A percentile compares a stretch with the other conserved stretches of the same genome.
Evolutionary conservation across 2,888 invertebrate genomes (phyloP).

Genomic region (Octonoba sinensis): DNA sequence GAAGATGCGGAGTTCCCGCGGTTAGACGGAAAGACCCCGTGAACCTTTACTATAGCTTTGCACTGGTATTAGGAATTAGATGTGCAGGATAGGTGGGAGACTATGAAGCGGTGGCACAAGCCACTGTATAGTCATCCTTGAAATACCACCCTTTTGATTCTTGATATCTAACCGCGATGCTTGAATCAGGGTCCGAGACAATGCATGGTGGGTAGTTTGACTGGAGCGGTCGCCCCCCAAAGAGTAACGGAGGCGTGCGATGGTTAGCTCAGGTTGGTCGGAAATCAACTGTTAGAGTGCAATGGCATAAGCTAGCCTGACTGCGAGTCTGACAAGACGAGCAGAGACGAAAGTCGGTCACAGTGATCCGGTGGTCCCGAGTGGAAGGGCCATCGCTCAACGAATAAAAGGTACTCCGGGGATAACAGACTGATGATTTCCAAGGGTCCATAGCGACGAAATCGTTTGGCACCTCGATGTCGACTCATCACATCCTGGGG

Average conservation of each 20-base stretch:
- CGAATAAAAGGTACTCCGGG: conserved; percentile 67
- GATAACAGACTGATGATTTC: conserved; percentile 68
- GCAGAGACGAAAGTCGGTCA: conserved; percentile 65
- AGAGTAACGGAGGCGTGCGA: conserved; percentile 67
- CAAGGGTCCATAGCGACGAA: conserved; percentile 67
- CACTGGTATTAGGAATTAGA: too few relatives aligned
- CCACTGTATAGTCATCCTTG: too few relatives aligned
- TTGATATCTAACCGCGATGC: too few relatives aligned
- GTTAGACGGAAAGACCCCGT: too few relatives aligned
- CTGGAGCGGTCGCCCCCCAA: too few relatives aligned
- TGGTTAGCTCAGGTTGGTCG: conserved; percentile 58
- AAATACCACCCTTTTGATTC: too few relatives aligned
- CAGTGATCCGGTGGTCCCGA: conserved; percentile 66
- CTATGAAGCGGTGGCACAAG: too few relatives aligned
- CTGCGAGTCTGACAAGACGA: conserved; percentile 65
- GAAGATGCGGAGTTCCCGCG: too few relatives aligned
- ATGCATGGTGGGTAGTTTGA: too few relatives aligned
- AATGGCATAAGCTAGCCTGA: conserved; percentile 66
- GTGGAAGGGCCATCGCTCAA: conserved; percentile 35
- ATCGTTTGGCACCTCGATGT: conserved; percentile 68
- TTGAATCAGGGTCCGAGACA: too few relatives aligned
- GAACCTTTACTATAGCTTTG: too few relatives aligned
- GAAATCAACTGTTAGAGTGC: conserved; percentile 59
- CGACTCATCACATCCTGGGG: conserved; percentile 39
- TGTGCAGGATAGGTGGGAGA: too few relatives aligned